Conservation (phyloP, 30 jellyfish, hydroid and myxozoan species). For the Chrysaora quinquecirrha region DNA sequence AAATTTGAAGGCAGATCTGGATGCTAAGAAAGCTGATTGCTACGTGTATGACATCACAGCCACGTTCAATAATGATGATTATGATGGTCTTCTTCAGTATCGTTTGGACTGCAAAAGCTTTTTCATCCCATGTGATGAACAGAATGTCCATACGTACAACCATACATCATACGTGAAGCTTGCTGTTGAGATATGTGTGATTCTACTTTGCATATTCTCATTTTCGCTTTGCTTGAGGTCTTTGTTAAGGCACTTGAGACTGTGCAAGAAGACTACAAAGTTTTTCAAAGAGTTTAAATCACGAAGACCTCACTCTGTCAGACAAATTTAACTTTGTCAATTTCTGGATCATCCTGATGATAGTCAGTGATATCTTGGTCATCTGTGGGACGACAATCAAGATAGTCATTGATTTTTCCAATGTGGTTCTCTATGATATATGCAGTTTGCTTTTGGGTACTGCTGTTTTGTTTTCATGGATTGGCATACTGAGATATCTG, state of each 20-base stretch:
- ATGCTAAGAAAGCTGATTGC: conserved; percentile 83
- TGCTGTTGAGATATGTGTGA: conserved; percentile 51
- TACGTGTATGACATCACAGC: conserved; percentile 58
- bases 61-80: conserved; percentile 47
- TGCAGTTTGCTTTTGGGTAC: conserved; percentile 87
- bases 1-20: conserved; percentile 43
- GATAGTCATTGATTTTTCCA: conserved; percentile 50
- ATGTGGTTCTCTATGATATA: conserved; percentile 55
- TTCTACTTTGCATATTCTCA: conserved; percentile 53
- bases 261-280: conserved; percentile 66
- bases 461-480: conserved; percentile 93
- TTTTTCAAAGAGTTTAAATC: conserved; percentile 87
- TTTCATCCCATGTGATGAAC: conserved; percentile 45
- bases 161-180: conserved; percentile 33
- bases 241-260: conserved; percentile 50
- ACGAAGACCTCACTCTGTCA: conserved; percentile 78
- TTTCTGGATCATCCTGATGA: conserved; percentile 86
- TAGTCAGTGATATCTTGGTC: conserved; percentile 78
- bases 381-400: conserved; percentile 76
- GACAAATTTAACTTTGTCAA: conserved; percentile 88
- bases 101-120: conserved; percentile 31
- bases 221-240: conserved; percentile 59
- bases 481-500: conserved; percentile 91
- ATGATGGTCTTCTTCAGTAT: conserved; percentile 62
- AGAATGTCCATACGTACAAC: not conserved